Base-by-base conservation (phyloP, 2,797 vertebrate species). In the Menidia menidia region DNA sequence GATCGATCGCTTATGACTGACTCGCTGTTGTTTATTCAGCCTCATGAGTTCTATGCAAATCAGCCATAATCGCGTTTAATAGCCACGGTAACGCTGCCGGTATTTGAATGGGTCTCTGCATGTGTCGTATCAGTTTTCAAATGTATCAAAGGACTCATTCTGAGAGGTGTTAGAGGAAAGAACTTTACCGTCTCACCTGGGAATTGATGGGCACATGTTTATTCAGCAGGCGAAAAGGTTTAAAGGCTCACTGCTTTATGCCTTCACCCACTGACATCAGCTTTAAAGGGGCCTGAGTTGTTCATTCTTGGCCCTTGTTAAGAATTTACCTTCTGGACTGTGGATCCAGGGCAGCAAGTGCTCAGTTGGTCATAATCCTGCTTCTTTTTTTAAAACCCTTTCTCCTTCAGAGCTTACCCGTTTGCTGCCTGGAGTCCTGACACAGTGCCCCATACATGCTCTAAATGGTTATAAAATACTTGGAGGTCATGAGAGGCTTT, bases 401-500 rank as follows among this genome's bases (percentile, higher is more conserved):
- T 53, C 80, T 56, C 68, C 60, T 62, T 44, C 71, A 12, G 44
- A 60, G 77, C 73, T 62, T 15, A n/a, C n/a, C 75, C 7, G 68
- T 51, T 62, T 13, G 73, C 6, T 52, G 75, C 63, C 63, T 81
- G 78, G 81, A 84, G 77, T 75, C 64, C 51, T 68, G 75, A 81
- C 85, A 82, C 75, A 68, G 60, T 57, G 68, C 68, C 69, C 69
- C 66, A 48, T 65, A 73, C 78, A 80, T 55, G 42, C 71, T 83
- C 75, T 41, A 75, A 74, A 78, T 78, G 11, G 47, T 61, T 60
- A 65, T 80, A 81, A 86, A 90, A 86, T 35, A 32, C 71, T 61
- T 66, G 45, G n/a, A 58, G 66, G 79, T 77, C 73, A 86, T 15
- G 87, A 84, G 45, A 58, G 85, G 30, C 68, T 62, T 30, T 76